A percentile compares a stretch with the other conserved stretches of the same genome.
These are phyloP conservation scores for Petromus typicus DNA, from an alignment of 2,113 vertebrate genomes.

Conservation along the genomic window DNA sequence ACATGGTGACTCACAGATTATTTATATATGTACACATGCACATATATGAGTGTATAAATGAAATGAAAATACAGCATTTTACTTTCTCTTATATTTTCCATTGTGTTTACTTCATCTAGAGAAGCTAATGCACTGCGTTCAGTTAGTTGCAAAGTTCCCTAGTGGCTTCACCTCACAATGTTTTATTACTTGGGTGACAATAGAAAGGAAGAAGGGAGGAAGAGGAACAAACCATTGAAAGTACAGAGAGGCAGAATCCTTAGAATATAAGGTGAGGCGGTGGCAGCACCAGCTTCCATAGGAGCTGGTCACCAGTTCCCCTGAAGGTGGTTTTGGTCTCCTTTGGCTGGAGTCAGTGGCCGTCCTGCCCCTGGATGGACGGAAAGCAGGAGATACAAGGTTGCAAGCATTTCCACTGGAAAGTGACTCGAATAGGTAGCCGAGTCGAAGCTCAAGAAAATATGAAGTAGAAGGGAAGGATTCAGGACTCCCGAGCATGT, in stretches of 20 bases:
- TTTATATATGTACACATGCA: no score
- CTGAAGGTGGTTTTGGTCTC: neutral
- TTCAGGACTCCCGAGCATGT: neutral
- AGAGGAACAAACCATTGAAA: neutral
- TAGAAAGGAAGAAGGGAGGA: neutral
- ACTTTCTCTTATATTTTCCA: neutral
- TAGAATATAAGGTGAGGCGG: neutral
- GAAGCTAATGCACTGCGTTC: neutral
- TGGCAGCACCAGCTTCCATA: neutral
- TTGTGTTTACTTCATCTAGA: conserved; percentile 18
- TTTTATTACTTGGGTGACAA: neutral
- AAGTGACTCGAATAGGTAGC: neutral
- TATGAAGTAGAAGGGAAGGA: neutral
- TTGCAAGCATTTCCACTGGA: neutral
- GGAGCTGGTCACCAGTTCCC: neutral
- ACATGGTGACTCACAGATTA: neutral
- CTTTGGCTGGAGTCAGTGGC: neutral
- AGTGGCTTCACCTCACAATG: neutral
- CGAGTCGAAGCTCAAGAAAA: neutral
- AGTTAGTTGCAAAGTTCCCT: neutral
- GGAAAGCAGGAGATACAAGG: neutral
- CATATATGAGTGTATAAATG: neutral
- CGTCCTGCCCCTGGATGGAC: neutral
- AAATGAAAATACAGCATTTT: neutral
- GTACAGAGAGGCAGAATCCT: neutral